Percentiles rank a stretch among this genome's conserved stretches.
These are phyloP conservation scores for Rhamphomyia laevipes DNA, from an alignment of 2,888 invertebrate genomes.

Conservation along the genomic window DNA sequence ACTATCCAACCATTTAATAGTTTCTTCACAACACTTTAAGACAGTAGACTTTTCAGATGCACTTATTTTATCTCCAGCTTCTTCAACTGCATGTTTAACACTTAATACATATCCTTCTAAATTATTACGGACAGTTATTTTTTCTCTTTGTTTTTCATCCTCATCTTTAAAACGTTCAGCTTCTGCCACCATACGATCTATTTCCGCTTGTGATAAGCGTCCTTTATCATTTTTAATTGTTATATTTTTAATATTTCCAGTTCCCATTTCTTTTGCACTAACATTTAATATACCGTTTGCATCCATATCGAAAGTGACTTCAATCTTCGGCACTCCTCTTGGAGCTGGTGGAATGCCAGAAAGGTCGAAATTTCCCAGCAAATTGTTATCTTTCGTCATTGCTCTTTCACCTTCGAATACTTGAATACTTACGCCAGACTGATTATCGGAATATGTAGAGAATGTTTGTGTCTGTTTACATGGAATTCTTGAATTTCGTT, in stretches of 20 bases:
- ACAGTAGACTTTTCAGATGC: constrained; percentile 58
- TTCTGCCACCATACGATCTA: constrained; percentile 62
- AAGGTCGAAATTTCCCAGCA: constrained; percentile 89
- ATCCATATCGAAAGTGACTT: constrained; percentile 67
- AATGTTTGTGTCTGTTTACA: constrained; percentile 62
- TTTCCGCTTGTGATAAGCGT: constrained; percentile 63
- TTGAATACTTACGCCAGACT: constrained; percentile 61
- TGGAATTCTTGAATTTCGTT: constrained; percentile 58
- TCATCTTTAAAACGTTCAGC: constrained; percentile 61
- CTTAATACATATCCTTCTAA: constrained; percentile 58
- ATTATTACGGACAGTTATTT: constrained; percentile 57
- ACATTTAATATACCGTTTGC: constrained; percentile 91
- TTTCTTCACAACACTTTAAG: constrained; percentile 49
- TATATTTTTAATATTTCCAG: constrained; percentile 57
- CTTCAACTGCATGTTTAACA: constrained; percentile 57
- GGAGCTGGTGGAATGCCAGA: constrained; percentile 89
- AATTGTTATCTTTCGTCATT: constrained; percentile 88
- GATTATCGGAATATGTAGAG: constrained; percentile 72
- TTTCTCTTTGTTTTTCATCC: constrained; percentile 55
- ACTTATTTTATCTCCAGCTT: constrained; percentile 48
- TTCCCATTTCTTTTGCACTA: constrained; percentile 55
- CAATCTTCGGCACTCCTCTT: constrained; percentile 74
- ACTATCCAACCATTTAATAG: constrained; percentile 56
- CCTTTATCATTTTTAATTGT: constrained; percentile 73
- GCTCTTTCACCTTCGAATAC: constrained; percentile 69